phyloP scores from a whole-genome alignment of 2,113 vertebrate genomes.

The Pluvianellus socialis region DNA sequence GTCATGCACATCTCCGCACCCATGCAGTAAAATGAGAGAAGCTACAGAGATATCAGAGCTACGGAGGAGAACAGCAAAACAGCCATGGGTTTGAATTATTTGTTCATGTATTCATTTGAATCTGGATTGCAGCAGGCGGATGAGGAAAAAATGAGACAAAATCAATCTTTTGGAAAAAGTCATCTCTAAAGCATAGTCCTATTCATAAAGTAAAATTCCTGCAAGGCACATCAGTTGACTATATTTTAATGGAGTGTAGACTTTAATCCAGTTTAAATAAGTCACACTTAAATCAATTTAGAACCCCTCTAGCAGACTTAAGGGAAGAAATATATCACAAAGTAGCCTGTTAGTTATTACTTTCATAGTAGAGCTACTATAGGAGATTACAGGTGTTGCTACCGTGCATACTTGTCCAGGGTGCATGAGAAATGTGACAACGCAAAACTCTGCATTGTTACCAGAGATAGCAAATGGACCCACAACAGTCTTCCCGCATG shows the following conservation, averaged over 20 bases:
- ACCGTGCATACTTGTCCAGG: not conserved
- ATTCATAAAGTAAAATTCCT: constrained; percentile 56
- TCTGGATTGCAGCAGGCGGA: not conserved
- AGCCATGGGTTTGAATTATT: constrained; percentile 24
- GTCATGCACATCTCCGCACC: not conserved
- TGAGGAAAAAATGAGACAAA: constrained; percentile 16
- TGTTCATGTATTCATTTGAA: constrained; percentile 23
- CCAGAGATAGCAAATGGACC: not conserved
- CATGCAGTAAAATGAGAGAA: not conserved
- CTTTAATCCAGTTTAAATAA: constrained; percentile 54
- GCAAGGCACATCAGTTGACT: constrained; percentile 11
- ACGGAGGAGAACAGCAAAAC: not conserved
- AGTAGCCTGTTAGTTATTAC: not conserved
- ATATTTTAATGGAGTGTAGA: constrained; percentile 50
- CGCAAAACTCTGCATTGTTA: not conserved
- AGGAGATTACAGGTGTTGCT: not conserved
- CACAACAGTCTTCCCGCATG: not conserved
- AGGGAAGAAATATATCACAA: not conserved
- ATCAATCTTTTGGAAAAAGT: not conserved
- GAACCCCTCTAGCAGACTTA: not conserved
- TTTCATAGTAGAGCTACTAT: not conserved
- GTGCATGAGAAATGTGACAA: not conserved
- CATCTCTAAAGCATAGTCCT: not conserved
- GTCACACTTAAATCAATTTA: constrained; percentile 35
- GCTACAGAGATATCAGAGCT: not conserved